These are phyloP conservation scores for Rhopalosiphum nymphaeae DNA, from an alignment of 2,888 invertebrate genomes.

Conservation along the genomic window DNA sequence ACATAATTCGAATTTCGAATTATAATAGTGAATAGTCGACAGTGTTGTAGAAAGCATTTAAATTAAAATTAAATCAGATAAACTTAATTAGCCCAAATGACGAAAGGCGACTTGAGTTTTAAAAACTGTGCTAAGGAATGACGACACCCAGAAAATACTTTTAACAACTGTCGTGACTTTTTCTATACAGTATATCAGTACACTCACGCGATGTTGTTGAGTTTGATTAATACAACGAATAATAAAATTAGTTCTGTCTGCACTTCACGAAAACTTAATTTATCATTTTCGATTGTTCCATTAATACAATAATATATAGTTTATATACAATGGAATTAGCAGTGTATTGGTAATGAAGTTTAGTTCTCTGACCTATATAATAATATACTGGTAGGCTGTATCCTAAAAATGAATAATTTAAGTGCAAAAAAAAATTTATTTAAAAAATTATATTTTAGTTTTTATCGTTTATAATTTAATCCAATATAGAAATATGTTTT, in stretches of 20 bases:
- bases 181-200: not conserved
- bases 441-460: not conserved
- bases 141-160: conserved; percentile 23
- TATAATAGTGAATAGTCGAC: not conserved
- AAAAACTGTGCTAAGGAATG: not conserved
- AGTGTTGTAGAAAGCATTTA: conserved; percentile 24
- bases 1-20: conserved; percentile 8
- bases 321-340: not conserved
- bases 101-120: not conserved
- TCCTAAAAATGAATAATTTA: not conserved
- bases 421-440: not conserved
- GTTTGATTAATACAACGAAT: conserved; percentile 4
- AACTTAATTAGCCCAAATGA: conserved; percentile 38
- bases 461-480: not conserved
- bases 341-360: not conserved
- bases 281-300: not conserved
- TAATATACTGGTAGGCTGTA: not conserved
- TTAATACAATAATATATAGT: not conserved
- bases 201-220: conserved; percentile 41
- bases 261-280: conserved; percentile 26
- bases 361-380: not conserved
- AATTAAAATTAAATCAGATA: conserved; percentile 44
- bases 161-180: conserved; percentile 25
- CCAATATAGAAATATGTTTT: not conserved
- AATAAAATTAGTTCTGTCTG: conserved; percentile 8